Evolutionary conservation across 2,113 vertebrate genomes (phyloP).

Genomic region (Lethenteron camtschaticum): DNA sequence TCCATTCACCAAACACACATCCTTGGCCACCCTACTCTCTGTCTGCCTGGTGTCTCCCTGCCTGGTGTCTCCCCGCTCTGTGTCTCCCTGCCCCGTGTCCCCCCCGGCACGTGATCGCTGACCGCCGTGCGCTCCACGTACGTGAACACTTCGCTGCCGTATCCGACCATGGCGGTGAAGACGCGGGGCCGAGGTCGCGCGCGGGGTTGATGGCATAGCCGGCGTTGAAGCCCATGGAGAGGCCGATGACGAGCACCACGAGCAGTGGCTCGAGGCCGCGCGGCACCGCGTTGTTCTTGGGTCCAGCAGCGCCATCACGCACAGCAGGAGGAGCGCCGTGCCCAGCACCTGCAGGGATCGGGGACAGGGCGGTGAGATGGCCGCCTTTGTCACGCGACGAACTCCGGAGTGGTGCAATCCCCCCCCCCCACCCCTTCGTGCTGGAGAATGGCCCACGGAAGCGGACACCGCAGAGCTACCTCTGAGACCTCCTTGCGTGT

Average conservation of each 20-base stretch:
- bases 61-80: too few species aligned
- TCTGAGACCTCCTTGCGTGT: too few species aligned
- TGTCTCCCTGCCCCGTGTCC: neutral
- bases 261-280: conserved; percentile 26
- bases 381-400: too few species aligned
- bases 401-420: too few species aligned
- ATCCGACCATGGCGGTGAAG: conserved; percentile 46
- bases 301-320: conserved; percentile 30
- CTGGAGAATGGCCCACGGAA: too few species aligned
- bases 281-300: conserved; percentile 30
- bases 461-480: too few species aligned
- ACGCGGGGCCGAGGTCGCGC: conserved; percentile 43
- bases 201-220: conserved; percentile 52
- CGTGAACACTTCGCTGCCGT: conserved; percentile 46
- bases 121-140: conserved; percentile 12
- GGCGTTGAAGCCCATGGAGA: conserved; percentile 40
- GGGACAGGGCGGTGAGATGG: neutral
- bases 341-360: conserved; percentile 29
- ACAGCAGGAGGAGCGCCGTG: conserved; percentile 28
- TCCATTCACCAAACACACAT: too few species aligned
- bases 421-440: too few species aligned
- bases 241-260: conserved; percentile 30
- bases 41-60: too few species aligned
- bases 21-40: too few species aligned
- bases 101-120: neutral